Evolutionary conservation across 2,888 invertebrate species (phyloP).

Genomic region (Allophyes oxyacanthae): DNA sequence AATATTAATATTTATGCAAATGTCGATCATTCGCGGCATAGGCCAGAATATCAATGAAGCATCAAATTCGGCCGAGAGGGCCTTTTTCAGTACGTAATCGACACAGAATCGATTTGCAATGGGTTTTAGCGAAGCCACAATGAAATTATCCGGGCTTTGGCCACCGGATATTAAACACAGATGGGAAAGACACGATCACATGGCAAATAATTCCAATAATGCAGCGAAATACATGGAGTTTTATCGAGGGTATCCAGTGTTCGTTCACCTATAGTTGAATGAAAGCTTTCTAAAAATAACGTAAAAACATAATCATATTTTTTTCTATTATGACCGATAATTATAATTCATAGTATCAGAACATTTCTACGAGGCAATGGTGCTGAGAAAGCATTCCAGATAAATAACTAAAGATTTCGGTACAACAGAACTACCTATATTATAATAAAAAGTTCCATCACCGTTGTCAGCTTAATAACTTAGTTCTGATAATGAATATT

Average conservation of each 20-base stretch:
- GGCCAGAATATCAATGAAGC: constrained; percentile 67
- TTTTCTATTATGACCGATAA: too few relatives aligned
- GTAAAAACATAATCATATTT: too few relatives aligned
- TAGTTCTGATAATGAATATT: constrained; percentile 19
- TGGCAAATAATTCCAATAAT: constrained; percentile 55
- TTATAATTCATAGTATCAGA: too few relatives aligned
- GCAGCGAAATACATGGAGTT: constrained; percentile 25
- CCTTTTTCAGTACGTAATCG: constrained; percentile 59
- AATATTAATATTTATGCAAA: constrained; percentile 58
- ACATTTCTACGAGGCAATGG: too few relatives aligned
- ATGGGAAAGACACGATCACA: constrained; percentile 59
- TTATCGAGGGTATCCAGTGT: too few relatives aligned
- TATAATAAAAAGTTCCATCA: neutral
- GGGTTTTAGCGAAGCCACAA: constrained; percentile 61
- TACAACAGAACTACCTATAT: constrained; percentile 3
- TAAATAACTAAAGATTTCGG: neutral
- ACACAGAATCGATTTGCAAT: constrained; percentile 60
- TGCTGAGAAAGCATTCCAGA: too few relatives aligned
- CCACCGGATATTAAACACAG: constrained; percentile 65
- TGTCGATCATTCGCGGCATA: constrained; percentile 49
- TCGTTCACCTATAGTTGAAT: too few relatives aligned
- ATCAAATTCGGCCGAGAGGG: constrained; percentile 46
- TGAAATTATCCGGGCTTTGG: constrained; percentile 57
- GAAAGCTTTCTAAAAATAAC: too few relatives aligned
- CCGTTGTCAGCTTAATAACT: neutral